Base-by-base conservation (phyloP, 2,888 invertebrate species). In the Brachycybe producta region DNA sequence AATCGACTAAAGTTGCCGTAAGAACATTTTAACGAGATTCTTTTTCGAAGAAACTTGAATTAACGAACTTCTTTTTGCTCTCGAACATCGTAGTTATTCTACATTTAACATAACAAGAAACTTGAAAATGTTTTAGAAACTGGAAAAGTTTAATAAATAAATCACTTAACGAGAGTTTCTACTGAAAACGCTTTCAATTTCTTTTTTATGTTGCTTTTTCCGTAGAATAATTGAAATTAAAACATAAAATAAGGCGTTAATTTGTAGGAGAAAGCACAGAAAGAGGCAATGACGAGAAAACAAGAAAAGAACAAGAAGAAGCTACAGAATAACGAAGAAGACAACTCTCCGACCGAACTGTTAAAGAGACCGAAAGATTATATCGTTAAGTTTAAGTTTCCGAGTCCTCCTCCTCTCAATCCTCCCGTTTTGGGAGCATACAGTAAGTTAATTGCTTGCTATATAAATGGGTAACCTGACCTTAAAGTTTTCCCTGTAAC, bases 361-460 rank as follows among this genome's bases (percentile, higher is more conserved):
- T 69, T 98, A 55, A 82, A 84, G 61, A 80, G 79, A 59, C 97
- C 95, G 13, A 85, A 83, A 66, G 98, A 98, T 58, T 98, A 98
- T 67, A 75, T 88, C 58, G 98, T 98, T 57, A 98, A 97, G 72
- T 99, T 99, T 72, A 79, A 80, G 54, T 98, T 98, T 71, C 98
- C 97, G 1, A 90, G 92, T 67, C 95, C 98, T 24, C 83, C 95
- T 40, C 90, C 91, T 39, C 71, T 99, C 43, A 92, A 90, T 66
- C 97, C 98, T 30, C 98, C 98, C 11, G 88, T 99, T 64, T 76
- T 99, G 38, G 98, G 98, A 28, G 69, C 95, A 46, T 87, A 91
- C 66, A 81, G 87, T 84, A 69, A 64, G 76, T n/a, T 34, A n/a
- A 30, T n/a, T 4, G 32, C 3, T 26, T 45, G 5, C n/a, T 28